Evolutionary conservation across 2,888 invertebrate genomes (phyloP).

Genomic region (Parapristionchus giblindavisi): DNA sequence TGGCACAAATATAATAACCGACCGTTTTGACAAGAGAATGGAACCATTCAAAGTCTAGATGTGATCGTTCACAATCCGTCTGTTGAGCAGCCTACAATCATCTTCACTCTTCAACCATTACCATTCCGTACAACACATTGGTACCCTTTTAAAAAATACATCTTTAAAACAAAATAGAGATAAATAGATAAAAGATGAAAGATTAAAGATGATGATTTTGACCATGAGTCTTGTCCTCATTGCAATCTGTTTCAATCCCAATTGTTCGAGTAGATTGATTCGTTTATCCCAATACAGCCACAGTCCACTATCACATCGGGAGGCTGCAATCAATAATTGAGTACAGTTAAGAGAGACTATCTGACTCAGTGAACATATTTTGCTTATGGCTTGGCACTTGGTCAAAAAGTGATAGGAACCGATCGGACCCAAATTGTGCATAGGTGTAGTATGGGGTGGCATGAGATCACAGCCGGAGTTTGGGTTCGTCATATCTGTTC

Average conservation of each 20-base stretch:
- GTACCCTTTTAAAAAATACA: not conserved
- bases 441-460: too few relatives aligned
- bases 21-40: constrained; percentile 57
- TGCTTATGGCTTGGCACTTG: too few relatives aligned
- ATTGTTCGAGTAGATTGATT: constrained; percentile 58
- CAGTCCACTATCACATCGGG: constrained; percentile 53
- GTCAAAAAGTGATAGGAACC: too few relatives aligned
- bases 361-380: too few relatives aligned
- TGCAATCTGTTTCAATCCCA: constrained; percentile 52
- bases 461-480: too few relatives aligned
- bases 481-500: too few relatives aligned
- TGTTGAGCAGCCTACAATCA: constrained; percentile 48
- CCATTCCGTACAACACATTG: not conserved
- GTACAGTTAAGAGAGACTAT: too few relatives aligned
- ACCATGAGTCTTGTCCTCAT: constrained; percentile 61
- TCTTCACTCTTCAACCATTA: not conserved
- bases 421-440: too few relatives aligned
- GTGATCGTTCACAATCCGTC: constrained; percentile 45
- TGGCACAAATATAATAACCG: constrained; percentile 21
- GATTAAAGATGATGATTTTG: not conserved
- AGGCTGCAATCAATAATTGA: constrained; percentile 49
- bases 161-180: not conserved
- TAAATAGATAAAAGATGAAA: not conserved
- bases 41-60: constrained; percentile 62
- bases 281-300: constrained; percentile 65